phyloP scores from a whole-genome alignment of 2,888 invertebrate species.

The Dichetophora obliterata region DNA sequence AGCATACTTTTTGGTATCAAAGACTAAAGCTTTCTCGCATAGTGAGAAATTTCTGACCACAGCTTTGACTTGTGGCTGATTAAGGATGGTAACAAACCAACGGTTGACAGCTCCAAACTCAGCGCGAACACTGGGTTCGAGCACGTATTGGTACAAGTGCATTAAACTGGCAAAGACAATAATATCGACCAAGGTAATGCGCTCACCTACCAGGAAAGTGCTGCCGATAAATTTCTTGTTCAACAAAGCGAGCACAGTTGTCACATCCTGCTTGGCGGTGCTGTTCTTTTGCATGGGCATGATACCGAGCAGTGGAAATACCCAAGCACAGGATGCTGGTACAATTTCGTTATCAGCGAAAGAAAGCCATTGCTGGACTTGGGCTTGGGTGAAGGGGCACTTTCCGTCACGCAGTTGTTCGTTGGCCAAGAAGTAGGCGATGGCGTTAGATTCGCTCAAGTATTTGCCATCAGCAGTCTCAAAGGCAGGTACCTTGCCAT shows the following conservation, averaged over 20 bases:
- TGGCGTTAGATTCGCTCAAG: slow-evolving; percentile 89
- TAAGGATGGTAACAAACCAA: slow-evolving; percentile 93
- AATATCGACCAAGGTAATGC: slow-evolving; percentile 97
- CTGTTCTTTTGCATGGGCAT: slow-evolving; percentile 90
- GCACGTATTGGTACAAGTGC: too few relatives aligned
- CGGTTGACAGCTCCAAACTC: slow-evolving; percentile 87
- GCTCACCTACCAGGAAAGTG: slow-evolving; percentile 95
- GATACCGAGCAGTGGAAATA: too few relatives aligned
- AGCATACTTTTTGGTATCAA: slow-evolving; percentile 83
- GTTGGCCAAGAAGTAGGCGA: slow-evolving; percentile 91
- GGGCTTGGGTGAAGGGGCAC: too few relatives aligned
- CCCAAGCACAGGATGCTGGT: too few relatives aligned
- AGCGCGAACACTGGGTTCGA: too few relatives aligned
- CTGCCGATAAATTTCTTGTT: slow-evolving; percentile 84
- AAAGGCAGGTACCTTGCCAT: slow-evolving; percentile 97
- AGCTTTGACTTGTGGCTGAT: slow-evolving; percentile 86
- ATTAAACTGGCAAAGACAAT: too few relatives aligned
- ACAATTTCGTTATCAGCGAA: too few relatives aligned
- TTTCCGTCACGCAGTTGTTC: too few relatives aligned
- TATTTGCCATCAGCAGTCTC: slow-evolving; percentile 89
- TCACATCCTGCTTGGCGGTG: slow-evolving; percentile 86
- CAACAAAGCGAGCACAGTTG: slow-evolving; percentile 75
- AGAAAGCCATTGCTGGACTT: too few relatives aligned
- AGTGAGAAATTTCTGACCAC: slow-evolving; percentile 76
- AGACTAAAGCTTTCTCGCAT: slow-evolving; percentile 83